These are phyloP conservation scores for Melanotaenia maccullochi DNA, from an alignment of 2,797 vertebrate species.

Conservation along the genomic window DNA sequence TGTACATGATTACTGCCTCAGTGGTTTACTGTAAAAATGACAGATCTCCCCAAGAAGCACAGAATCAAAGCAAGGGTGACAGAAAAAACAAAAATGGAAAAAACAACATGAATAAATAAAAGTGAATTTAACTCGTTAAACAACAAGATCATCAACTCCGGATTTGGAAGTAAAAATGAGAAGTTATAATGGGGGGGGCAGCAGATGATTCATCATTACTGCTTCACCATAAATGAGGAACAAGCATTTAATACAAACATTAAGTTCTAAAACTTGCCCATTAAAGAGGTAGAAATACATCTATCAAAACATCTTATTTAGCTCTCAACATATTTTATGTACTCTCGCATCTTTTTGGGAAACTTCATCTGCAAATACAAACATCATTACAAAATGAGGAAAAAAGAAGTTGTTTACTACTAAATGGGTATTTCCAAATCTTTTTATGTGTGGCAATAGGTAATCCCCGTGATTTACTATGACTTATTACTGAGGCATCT, in stretches of 20 bases:
- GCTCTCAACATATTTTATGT: too few species aligned
- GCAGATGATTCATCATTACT: not conserved
- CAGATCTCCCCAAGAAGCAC: too few species aligned
- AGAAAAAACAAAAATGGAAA: too few species aligned
- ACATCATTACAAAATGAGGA: not conserved
- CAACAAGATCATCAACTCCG: too few species aligned
- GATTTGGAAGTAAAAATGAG: not conserved
- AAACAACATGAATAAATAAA: too few species aligned
- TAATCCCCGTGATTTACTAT: not conserved
- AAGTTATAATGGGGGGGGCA: not conserved
- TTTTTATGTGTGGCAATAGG: not conserved
- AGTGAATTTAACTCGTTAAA: too few species aligned
- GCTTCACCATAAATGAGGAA: not conserved
- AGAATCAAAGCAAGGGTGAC: too few species aligned
- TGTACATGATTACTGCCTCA: too few species aligned
- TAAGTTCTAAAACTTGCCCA: not conserved
- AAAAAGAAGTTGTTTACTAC: not conserved
- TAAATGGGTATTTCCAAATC: not conserved
- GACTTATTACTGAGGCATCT: too few species aligned
- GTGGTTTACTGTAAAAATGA: too few species aligned
- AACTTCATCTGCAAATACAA: not conserved
- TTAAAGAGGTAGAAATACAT: not conserved
- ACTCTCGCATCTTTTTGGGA: slow-evolving; percentile 28
- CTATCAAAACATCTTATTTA: not conserved
- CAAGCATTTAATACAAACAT: not conserved